Percentiles rank a stretch among this genome's conserved stretches.
Evolutionary conservation across 1,140 invertebrate species (phyloP).

Genomic region (Adelges cooleyi): DNA sequence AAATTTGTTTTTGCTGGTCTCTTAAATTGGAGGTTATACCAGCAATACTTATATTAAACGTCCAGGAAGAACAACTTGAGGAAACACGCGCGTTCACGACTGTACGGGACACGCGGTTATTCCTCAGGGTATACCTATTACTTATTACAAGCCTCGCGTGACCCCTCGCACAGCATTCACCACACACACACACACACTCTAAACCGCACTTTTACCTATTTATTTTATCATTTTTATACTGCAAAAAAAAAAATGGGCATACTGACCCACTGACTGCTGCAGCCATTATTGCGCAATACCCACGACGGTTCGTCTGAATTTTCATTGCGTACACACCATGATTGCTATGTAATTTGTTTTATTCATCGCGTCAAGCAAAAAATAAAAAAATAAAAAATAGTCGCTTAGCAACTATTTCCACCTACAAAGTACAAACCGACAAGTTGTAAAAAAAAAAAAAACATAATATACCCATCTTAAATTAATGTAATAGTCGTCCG

Average conservation of each 20-base stretch:
- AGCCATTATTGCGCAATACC: background rate
- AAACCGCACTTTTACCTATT: slow-evolving; percentile 26
- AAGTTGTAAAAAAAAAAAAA: too few relatives aligned
- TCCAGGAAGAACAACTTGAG: background rate
- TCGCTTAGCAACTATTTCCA: slow-evolving; percentile 20
- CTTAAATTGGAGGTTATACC: too few relatives aligned
- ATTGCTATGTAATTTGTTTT: slow-evolving; percentile 26
- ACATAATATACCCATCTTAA: too few relatives aligned
- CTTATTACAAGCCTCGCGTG: background rate
- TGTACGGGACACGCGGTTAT: background rate
- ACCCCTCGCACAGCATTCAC: background rate
- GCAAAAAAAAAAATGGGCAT: slow-evolving; percentile 5
- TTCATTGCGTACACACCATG: slow-evolving; percentile 6
- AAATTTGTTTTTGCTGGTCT: too few relatives aligned
- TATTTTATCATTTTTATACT: slow-evolving; percentile 24
- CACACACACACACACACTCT: background rate
- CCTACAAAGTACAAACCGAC: background rate
- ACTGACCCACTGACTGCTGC: slow-evolving; percentile 22
- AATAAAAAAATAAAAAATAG: slow-evolving; percentile 11
- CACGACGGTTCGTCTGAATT: slow-evolving; percentile 1
- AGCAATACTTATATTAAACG: too few relatives aligned
- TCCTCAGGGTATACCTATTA: background rate
- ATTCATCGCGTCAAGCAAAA: background rate
- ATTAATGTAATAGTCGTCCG: too few relatives aligned
- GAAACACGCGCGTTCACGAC: background rate